These are phyloP conservation scores for Desmophyllum pertusum DNA, from an alignment of 92 coral and sea anemone species.

Conservation along the genomic window DNA sequence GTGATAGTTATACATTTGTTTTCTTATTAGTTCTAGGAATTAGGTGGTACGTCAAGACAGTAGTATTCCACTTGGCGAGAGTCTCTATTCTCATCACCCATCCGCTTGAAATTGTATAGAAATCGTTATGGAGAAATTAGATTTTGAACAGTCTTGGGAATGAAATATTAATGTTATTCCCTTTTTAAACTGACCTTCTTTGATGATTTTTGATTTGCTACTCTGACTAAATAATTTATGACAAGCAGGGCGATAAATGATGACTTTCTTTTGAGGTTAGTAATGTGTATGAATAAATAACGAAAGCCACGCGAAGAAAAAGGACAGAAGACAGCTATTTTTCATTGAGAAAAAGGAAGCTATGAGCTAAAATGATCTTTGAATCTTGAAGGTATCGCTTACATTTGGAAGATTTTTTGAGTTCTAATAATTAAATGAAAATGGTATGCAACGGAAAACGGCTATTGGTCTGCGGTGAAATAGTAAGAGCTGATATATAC, in stretches of 20 bases:
- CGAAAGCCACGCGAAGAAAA: background rate
- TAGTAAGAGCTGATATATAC: background rate
- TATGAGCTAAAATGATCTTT: background rate
- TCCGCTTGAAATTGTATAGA: background rate
- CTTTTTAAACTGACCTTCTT: background rate
- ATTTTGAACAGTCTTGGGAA: background rate
- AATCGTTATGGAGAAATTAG: background rate
- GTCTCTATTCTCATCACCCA: background rate
- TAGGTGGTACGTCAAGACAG: background rate
- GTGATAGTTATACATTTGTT: background rate
- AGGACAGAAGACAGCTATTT: background rate
- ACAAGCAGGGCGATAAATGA: background rate
- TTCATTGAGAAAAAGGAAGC: background rate
- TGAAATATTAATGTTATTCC: background rate
- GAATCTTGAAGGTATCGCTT: too few relatives aligned
- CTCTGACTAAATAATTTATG: background rate
- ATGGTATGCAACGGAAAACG: background rate
- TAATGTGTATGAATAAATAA: background rate
- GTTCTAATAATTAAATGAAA: too few relatives aligned
- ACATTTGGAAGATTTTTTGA: too few relatives aligned
- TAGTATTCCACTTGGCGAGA: background rate
- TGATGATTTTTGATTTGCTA: background rate
- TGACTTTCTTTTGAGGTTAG: slow-evolving; percentile 10
- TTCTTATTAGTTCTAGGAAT: background rate
- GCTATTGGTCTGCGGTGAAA: background rate